phyloP scores from a whole-genome alignment of 2,797 vertebrate genomes.

The Trachops cirrhosus region DNA sequence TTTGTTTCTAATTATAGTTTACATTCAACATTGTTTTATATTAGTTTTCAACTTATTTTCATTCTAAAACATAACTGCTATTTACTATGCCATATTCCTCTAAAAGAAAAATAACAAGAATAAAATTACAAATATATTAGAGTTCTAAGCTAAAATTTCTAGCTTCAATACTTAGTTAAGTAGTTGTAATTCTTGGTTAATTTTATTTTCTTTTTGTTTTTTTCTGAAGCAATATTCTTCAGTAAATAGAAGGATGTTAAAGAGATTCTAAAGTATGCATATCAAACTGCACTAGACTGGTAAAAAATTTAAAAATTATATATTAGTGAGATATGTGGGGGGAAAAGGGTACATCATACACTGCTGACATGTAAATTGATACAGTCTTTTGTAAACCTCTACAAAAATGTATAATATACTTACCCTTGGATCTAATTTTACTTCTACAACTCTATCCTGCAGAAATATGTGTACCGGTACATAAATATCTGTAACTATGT shows the following conservation, averaged over 20 bases:
- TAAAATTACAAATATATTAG: neutral
- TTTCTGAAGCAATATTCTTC: neutral
- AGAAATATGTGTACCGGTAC: neutral
- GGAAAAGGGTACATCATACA: neutral
- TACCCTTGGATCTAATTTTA: neutral
- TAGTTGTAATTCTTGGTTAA: neutral
- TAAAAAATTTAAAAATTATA: neutral
- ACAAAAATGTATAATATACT: constrained; percentile 3
- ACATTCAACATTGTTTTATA: neutral
- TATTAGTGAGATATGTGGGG: neutral
- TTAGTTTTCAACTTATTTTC: neutral
- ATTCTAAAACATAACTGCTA: constrained; percentile 41
- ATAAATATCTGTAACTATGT: neutral
- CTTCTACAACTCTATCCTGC: neutral
- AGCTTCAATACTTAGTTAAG: constrained; percentile 14
- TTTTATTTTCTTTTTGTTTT: neutral
- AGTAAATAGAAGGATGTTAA: constrained; percentile 22
- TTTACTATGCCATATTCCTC: neutral
- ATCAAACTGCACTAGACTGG: neutral
- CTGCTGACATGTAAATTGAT: neutral
- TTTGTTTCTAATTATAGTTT: neutral
- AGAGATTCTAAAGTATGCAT: neutral
- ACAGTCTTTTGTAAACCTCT: neutral
- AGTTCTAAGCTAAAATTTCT: neutral
- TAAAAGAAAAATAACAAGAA: neutral